phyloP scores from a whole-genome alignment of 2,113 vertebrate species.

The Sakesphorus luctuosus region DNA sequence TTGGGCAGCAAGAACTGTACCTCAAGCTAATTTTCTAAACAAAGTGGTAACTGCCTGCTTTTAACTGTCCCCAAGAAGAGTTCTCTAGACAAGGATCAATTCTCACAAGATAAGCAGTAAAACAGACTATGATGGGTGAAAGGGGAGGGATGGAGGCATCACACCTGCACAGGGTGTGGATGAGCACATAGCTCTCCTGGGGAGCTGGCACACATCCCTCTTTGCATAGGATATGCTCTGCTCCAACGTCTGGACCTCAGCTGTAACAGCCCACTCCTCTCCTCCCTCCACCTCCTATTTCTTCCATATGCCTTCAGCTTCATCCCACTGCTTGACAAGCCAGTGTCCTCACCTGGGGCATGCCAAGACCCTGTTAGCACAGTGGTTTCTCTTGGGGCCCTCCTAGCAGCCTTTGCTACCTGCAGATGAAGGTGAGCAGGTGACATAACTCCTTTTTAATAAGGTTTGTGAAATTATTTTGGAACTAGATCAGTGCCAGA shows the following conservation, averaged over 20 bases:
- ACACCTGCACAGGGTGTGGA: accelerated
- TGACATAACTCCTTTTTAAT: not conserved
- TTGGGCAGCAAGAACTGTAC: not conserved
- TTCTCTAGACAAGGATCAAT: not conserved
- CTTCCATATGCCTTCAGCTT: not conserved
- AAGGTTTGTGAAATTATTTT: not conserved
- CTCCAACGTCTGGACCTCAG: accelerated
- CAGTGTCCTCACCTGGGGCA: accelerated
- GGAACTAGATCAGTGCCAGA: not conserved
- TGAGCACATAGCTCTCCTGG: not conserved
- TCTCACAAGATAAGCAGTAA: not conserved
- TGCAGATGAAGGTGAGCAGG: not conserved
- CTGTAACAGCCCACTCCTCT: not conserved
- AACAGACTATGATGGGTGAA: accelerated
- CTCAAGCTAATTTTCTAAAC: not conserved
- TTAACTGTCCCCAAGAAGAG: not conserved
- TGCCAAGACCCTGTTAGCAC: not conserved
- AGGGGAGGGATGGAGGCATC: not conserved
- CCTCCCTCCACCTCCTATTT: not conserved
- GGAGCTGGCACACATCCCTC: not conserved
- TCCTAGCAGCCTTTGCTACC: not conserved
- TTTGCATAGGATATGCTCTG: not conserved
- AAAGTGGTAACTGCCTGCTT: not conserved
- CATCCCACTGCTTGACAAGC: not conserved
- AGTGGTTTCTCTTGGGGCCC: accelerated